A percentile compares a stretch with the other conserved stretches of the same genome.
These are phyloP conservation scores for Hydractinia symbiolongicarpus DNA, from an alignment of 30 jellyfish, hydroid and myxozoan species.

Conservation along the genomic window DNA sequence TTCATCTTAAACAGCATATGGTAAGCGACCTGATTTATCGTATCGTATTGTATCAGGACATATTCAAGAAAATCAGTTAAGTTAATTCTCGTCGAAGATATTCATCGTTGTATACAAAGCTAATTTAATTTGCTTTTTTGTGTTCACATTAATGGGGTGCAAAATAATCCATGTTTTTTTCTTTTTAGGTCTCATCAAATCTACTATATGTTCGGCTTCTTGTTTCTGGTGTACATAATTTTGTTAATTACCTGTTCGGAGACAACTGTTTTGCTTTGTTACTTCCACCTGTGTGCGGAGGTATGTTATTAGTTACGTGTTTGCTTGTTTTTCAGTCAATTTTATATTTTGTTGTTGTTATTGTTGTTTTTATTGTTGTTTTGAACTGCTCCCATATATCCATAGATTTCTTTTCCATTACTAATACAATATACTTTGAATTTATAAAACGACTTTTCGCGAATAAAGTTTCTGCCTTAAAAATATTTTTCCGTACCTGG, in stretches of 20 bases:
- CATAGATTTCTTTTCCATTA: too few species aligned
- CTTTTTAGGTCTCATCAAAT: conserved; percentile 88
- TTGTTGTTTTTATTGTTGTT: too few species aligned
- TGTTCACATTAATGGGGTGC: not conserved
- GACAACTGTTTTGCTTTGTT: conserved; percentile 79
- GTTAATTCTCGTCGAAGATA: too few species aligned
- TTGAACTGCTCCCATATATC: not conserved
- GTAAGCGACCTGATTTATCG: conserved; percentile 34
- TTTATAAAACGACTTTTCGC: too few species aligned
- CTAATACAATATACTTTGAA: too few species aligned
- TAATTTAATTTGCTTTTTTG: too few species aligned
- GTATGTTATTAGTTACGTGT: conserved; percentile 33
- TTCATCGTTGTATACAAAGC: too few species aligned
- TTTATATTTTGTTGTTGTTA: too few species aligned
- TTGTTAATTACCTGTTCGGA: conserved; percentile 90
- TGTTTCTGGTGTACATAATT: conserved; percentile 76
- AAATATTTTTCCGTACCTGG: not conserved
- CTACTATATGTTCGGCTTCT: conserved; percentile 93
- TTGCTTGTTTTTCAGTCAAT: not conserved
- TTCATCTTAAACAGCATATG: conserved; percentile 91
- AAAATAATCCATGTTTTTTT: not conserved
- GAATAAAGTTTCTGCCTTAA: too few species aligned
- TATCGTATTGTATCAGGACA: not conserved
- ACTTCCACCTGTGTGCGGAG: conserved; percentile 94
- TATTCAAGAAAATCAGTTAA: too few species aligned